Evolutionary conservation across 2,888 invertebrate genomes (phyloP).

Genomic region (Calameuta pallipes): DNA sequence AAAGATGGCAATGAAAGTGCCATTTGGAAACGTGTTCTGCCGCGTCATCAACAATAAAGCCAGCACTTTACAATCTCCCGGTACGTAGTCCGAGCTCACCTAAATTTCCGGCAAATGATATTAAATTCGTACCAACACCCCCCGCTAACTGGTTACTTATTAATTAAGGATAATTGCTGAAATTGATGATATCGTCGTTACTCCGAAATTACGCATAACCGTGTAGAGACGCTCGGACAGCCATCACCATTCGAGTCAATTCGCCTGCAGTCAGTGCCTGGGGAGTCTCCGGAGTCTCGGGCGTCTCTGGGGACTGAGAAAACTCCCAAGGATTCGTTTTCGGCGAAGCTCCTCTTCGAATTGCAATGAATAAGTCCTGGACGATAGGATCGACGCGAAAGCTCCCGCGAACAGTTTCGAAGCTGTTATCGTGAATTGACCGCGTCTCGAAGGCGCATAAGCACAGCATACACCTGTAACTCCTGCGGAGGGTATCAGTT

Average conservation of each 20-base stretch:
- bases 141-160: slow-evolving; percentile 55
- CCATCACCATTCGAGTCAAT: background rate
- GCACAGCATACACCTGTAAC: slow-evolving; percentile 55
- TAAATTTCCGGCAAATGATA: slow-evolving; percentile 51
- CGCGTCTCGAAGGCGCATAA: slow-evolving; percentile 35
- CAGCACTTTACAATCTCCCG: slow-evolving; percentile 48
- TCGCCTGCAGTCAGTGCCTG: background rate
- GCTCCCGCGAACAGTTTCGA: slow-evolving; percentile 44
- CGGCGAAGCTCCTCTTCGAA: slow-evolving; percentile 37
- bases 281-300: slow-evolving; percentile 3
- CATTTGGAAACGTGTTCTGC: slow-evolving; percentile 55
- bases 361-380: slow-evolving; percentile 40
- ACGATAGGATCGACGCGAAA: slow-evolving; percentile 56
- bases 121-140: slow-evolving; percentile 47
- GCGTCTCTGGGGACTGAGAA: too few relatives aligned
- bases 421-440: slow-evolving; percentile 56
- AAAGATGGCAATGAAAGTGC: slow-evolving; percentile 62
- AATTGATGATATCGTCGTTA: slow-evolving; percentile 56
- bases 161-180: slow-evolving; percentile 60
- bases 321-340: slow-evolving; percentile 30
- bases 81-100: slow-evolving; percentile 46
- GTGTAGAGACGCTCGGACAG: background rate
- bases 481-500: slow-evolving; percentile 55
- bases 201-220: background rate
- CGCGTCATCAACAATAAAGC: slow-evolving; percentile 54